phyloP scores from a whole-genome alignment of 2,797 vertebrate genomes.

The Molothrus ater region DNA sequence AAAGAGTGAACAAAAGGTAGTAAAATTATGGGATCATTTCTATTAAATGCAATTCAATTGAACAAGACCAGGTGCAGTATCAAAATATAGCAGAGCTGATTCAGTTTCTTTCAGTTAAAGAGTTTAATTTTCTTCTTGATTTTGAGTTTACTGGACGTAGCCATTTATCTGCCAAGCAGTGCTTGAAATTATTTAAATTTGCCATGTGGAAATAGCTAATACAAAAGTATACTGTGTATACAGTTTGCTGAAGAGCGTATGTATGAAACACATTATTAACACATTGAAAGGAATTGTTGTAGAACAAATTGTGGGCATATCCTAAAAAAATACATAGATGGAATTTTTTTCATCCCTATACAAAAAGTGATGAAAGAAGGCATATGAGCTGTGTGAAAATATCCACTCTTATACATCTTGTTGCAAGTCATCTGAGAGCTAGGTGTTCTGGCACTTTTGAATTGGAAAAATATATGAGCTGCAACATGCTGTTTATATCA shows the following conservation, averaged over 20 bases:
- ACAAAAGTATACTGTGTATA: background rate
- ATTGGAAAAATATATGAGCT: conserved; percentile 15
- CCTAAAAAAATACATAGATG: background rate
- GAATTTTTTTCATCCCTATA: background rate
- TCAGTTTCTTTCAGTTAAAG: background rate
- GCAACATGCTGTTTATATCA: conserved; percentile 17
- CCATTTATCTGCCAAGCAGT: background rate
- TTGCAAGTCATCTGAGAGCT: conserved; percentile 3
- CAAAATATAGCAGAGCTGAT: background rate
- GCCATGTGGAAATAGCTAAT: background rate
- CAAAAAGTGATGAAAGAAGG: conserved; percentile 18
- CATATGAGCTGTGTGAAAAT: background rate
- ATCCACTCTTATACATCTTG: background rate
- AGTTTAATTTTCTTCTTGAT: conserved; percentile 22
- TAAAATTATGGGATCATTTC: conserved; percentile 22
- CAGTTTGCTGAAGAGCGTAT: background rate
- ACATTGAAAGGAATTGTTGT: background rate
- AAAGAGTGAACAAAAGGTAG: conserved; percentile 4
- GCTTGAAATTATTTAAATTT: conserved; percentile 14
- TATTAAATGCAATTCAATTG: conserved; percentile 40
- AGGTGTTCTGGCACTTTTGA: conserved; percentile 8
- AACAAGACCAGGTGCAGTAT: conserved; percentile 15
- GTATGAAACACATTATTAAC: background rate
- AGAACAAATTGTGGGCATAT: background rate
- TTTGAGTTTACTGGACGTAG: background rate